A percentile compares a stretch with the other conserved stretches of the same genome.
Evolutionary conservation across 2,888 invertebrate species (phyloP).

Genomic region (Sphecodes monilicornis): DNA sequence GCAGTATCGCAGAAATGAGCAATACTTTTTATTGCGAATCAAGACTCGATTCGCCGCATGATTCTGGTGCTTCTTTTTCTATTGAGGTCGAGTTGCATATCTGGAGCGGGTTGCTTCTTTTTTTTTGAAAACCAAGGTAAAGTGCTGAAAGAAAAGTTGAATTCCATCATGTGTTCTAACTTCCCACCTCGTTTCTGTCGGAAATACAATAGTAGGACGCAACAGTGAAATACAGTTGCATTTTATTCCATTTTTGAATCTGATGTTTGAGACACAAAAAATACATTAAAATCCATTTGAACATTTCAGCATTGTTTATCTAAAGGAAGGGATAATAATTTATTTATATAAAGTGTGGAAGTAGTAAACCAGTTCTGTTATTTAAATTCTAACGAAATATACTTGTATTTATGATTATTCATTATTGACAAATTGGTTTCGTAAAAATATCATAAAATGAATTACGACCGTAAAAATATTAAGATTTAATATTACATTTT

Average conservation of each 20-base stretch:
- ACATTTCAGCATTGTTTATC: background rate
- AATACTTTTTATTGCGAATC: constrained; percentile 28
- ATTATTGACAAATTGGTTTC: background rate
- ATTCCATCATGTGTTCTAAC: constrained; percentile 12
- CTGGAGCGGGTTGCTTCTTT: constrained; percentile 1
- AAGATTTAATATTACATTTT: too few relatives aligned
- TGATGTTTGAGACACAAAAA: background rate
- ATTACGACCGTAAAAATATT: too few relatives aligned
- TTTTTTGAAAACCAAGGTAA: constrained; percentile 17
- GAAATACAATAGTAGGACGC: background rate
- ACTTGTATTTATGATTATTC: too few relatives aligned
- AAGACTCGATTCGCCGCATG: constrained; percentile 33
- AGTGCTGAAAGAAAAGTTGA: constrained; percentile 13
- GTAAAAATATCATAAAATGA: too few relatives aligned
- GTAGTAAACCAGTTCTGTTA: too few relatives aligned
- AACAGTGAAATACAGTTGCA: background rate
- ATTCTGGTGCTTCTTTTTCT: constrained; percentile 28
- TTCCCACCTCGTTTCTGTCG: background rate
- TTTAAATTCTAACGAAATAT: too few relatives aligned
- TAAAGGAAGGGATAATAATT: too few relatives aligned
- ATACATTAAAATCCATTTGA: background rate
- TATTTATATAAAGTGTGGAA: background rate
- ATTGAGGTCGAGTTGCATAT: constrained; percentile 14
- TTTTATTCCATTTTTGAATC: background rate
- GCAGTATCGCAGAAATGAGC: background rate